Evolutionary conservation across 2,888 invertebrate species (phyloP).

Genomic region (Synanthedon myopaeformis): DNA sequence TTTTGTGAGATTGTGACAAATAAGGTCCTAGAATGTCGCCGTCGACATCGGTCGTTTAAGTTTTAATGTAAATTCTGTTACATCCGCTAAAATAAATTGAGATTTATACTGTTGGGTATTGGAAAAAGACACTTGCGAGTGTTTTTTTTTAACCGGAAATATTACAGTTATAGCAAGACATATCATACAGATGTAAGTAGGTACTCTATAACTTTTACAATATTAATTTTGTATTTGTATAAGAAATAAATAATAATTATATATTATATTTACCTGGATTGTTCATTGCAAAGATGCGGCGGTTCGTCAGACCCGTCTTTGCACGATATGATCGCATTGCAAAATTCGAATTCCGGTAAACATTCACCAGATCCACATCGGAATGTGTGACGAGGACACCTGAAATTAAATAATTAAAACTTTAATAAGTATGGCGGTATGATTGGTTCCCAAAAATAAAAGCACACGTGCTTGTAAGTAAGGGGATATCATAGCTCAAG

Average conservation of each 20-base stretch:
- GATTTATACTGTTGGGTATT: too few species aligned
- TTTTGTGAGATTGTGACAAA: neutral
- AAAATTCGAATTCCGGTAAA: constrained; percentile 90
- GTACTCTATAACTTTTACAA: too few species aligned
- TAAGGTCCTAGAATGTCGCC: neutral
- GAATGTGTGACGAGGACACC: constrained; percentile 86
- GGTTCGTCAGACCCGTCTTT: constrained; percentile 92
- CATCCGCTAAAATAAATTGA: neutral
- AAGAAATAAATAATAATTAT: too few species aligned
- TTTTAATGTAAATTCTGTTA: neutral
- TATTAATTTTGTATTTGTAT: neutral
- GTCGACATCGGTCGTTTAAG: neutral
- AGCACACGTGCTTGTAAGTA: too few species aligned
- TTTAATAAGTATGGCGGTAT: neutral
- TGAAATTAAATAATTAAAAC: constrained; percentile 20
- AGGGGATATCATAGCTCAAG: too few species aligned
- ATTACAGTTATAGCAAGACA: too few species aligned
- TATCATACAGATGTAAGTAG: too few species aligned
- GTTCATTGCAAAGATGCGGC: constrained; percentile 78
- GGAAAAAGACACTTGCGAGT: too few species aligned
- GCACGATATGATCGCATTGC: constrained; percentile 89
- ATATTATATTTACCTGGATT: constrained; percentile 46
- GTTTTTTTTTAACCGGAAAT: too few species aligned
- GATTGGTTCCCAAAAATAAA: too few species aligned
- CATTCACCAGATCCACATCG: constrained; percentile 89